Evolutionary conservation across 1,140 invertebrate species (phyloP), one percentile per base, ranked within the genome.

Genomic region (Ceratitis capitata): DNA sequence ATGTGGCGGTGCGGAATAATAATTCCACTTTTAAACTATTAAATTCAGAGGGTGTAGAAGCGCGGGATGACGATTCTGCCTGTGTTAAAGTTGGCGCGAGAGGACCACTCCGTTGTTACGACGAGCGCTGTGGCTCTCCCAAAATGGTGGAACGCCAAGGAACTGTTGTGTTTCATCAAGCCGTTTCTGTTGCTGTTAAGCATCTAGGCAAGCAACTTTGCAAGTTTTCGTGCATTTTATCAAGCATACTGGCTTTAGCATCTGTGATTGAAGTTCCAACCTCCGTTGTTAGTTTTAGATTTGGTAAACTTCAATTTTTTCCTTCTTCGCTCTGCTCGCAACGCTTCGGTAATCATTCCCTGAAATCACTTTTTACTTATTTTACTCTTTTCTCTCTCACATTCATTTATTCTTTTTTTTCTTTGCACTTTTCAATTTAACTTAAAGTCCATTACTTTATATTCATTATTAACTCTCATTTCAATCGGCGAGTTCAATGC

Each of bases 351-450:
- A 14, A 14, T 32, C 58, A 12, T 35, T 19, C 32, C 10, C 39
- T 47, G n/a, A 47, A 78, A 78, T n/a, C n/a, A n/a, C n/a, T n/a
- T n/a, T n/a, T n/a, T n/a, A n/a, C n/a, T n/a, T n/a, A n/a, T n/a
- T n/a, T n/a, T n/a, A n/a, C 51, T 47, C 6, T n/a, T 45, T 16
- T 19, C 26, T 78, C 9, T 45, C 39, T 78, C 23, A 78, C n/a
- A 78, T 6, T 42, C 69, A 26, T 16, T 78, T 42, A 1, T 45
- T 3, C n/a, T 23, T 78, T 78, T 10, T 78, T 78, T 78, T 45
- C 42, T 78, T 78, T 78, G n/a, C 69, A 78, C 39, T 78, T 45
- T 78, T 78, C 69, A 78, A 78, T 78, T 78, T 78, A 78, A 78
- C 69, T 78, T 78, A 78, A 78, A 78, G 69, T 35, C 39, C 69